Percentiles rank a stretch among this genome's conserved stretches.
These are phyloP conservation scores for Cladopsammia gracilis DNA, from an alignment of 64 coral and sea anemone species.

Conservation along the genomic window DNA sequence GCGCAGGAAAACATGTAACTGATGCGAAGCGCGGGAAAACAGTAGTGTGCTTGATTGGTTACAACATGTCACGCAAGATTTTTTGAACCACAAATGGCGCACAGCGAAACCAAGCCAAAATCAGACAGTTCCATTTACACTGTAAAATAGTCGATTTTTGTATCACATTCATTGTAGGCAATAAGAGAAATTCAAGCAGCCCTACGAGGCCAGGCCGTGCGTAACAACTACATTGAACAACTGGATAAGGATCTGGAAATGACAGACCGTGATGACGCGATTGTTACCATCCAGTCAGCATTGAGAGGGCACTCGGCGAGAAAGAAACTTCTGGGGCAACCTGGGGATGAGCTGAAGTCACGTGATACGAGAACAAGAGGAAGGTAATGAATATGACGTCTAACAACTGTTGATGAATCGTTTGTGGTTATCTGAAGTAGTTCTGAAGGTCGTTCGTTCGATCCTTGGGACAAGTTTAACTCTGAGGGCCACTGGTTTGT, in stretches of 20 bases:
- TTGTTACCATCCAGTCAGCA: conserved; percentile 85
- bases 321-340: conserved; percentile 38
- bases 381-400: background rate
- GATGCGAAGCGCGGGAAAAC: too few species aligned
- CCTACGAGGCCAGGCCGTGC: conserved; percentile 79
- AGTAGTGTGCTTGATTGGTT: too few species aligned
- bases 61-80: too few species aligned
- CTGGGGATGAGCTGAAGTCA: conserved; percentile 48
- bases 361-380: conserved; percentile 52
- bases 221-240: conserved; percentile 59
- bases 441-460: too few species aligned
- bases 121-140: too few species aligned
- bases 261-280: conserved; percentile 72
- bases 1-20: too few species aligned
- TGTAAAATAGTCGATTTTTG: background rate
- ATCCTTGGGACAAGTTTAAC: too few species aligned
- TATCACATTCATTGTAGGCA: conserved; percentile 21
- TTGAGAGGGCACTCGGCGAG: conserved; percentile 87
- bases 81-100: too few species aligned
- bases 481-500: too few species aligned
- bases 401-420: too few species aligned
- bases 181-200: conserved; percentile 89
- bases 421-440: too few species aligned
- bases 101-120: background rate
- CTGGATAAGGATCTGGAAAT: conserved; percentile 65